Evolutionary conservation across 2,113 vertebrate genomes (phyloP), one percentile per base, ranked within the genome.

Genomic region (Cynopterus brachyotis): DNA sequence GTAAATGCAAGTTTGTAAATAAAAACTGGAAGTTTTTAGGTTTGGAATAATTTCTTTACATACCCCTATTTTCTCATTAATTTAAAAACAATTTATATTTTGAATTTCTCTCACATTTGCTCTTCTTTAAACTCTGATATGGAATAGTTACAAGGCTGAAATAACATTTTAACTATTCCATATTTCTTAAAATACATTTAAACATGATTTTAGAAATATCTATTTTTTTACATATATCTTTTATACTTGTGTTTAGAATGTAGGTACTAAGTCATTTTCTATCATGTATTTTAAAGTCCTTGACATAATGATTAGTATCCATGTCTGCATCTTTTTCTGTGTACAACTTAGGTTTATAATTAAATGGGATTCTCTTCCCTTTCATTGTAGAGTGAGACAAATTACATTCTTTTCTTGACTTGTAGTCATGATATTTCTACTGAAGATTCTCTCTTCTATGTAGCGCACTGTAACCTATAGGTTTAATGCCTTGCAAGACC

Each of bases 1-100:
- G 57, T 50, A 60, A 87, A 72, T 79, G 1, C 3, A 87, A 12
- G 17, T 78, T 76, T 80, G 60, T 40, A 93, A 91, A 57, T 78
- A 69, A 81, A 69, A 72, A 53, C 30, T 69, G 45, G 1, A 73
- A 40, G 62, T 62, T 87, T 69, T 2, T 17, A 84, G 32, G 1
- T 15, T 83, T 50, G 50, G 42, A 66, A 94, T 70, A 81, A 75
- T 81, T 89, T 95, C 12, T 86, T 45, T 75, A 37, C 40, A 45
- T 28, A 72, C 1, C 0, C 13, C 5, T 47, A 16, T 66, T n/a
- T 75, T 84, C 10, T 91, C 24, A 42, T 37, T 66, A 84, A 76
- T 86, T 70, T 40, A 12, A 76, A 45, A 47, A 57, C 42, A 30
- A 28, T 15, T 20, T 81, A 32, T 59, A 60, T 17, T 89, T 88